Evolutionary conservation across 2,113 vertebrate species (phyloP).

Genomic region (Heliornis fulica): DNA sequence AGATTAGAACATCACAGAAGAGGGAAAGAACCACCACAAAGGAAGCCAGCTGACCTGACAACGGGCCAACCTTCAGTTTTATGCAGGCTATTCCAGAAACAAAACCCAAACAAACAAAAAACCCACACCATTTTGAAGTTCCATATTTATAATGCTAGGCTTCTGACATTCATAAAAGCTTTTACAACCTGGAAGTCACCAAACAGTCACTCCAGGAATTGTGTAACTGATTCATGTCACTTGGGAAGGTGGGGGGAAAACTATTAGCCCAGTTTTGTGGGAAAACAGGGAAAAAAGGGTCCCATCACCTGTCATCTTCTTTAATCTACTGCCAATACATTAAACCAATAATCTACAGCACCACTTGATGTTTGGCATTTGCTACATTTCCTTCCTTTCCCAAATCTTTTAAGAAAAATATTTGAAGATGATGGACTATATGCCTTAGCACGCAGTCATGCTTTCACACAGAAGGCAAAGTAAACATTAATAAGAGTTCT

Average conservation of each 20-base stretch:
- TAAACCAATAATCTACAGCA: constrained; percentile 19
- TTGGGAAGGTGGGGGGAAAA: background rate
- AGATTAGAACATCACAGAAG: constrained; percentile 6
- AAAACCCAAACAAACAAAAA: background rate
- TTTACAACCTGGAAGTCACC: background rate
- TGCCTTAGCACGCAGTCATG: background rate
- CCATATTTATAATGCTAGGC: background rate
- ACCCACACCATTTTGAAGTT: background rate
- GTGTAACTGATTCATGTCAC: background rate
- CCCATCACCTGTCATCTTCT: background rate
- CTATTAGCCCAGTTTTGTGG: background rate
- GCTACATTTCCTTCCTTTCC: constrained; percentile 30
- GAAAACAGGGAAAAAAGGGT: constrained; percentile 1
- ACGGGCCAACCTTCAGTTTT: background rate
- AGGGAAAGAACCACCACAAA: background rate
- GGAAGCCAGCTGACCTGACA: constrained; percentile 9
- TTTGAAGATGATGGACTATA: background rate
- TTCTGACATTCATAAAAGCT: background rate
- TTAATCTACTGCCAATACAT: constrained; percentile 44
- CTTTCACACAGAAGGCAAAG: background rate
- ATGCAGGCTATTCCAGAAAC: background rate
- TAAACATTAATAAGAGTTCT: background rate
- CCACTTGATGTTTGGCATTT: background rate
- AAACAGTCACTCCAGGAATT: background rate
- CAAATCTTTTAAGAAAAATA: background rate